Percentiles rank a stretch among this genome's conserved stretches.
phyloP scores from a whole-genome alignment of 2,113 vertebrate species.

The Isichthys henryi region DNA sequence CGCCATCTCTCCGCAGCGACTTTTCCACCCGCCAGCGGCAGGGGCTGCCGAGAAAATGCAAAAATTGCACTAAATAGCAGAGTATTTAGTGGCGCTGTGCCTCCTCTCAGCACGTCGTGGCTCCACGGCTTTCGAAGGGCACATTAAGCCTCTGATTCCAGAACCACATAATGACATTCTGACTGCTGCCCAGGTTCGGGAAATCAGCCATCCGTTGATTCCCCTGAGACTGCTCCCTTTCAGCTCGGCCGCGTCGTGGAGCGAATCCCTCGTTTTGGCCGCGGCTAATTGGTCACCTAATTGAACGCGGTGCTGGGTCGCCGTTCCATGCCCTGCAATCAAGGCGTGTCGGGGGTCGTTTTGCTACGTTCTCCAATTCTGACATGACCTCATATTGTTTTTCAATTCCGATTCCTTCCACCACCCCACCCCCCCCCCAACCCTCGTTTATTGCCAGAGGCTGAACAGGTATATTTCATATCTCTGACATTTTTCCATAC shows the following conservation, averaged over 20 bases:
- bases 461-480: background rate
- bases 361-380: slow-evolving; percentile 29
- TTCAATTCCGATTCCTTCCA: slow-evolving; percentile 22
- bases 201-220: slow-evolving; percentile 43
- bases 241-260: slow-evolving; percentile 32
- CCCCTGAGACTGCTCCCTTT: slow-evolving; percentile 29
- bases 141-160: slow-evolving; percentile 28
- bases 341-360: slow-evolving; percentile 38
- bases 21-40: slow-evolving; percentile 26
- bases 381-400: slow-evolving; percentile 35
- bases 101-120: background rate
- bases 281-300: slow-evolving; percentile 42
- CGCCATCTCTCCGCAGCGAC: background rate
- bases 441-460: background rate
- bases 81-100: slow-evolving; percentile 27
- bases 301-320: slow-evolving; percentile 38
- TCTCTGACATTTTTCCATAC: background rate
- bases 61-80: slow-evolving; percentile 35
- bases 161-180: slow-evolving; percentile 36
- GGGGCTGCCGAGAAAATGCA: slow-evolving; percentile 37
- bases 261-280: slow-evolving; percentile 29
- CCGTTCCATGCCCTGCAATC: slow-evolving; percentile 40
- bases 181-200: slow-evolving; percentile 20
- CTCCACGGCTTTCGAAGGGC: background rate
- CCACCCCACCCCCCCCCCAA: too few species aligned